phyloP scores from a whole-genome alignment of 2,797 vertebrate genomes.

The Danio kyathit region DNA sequence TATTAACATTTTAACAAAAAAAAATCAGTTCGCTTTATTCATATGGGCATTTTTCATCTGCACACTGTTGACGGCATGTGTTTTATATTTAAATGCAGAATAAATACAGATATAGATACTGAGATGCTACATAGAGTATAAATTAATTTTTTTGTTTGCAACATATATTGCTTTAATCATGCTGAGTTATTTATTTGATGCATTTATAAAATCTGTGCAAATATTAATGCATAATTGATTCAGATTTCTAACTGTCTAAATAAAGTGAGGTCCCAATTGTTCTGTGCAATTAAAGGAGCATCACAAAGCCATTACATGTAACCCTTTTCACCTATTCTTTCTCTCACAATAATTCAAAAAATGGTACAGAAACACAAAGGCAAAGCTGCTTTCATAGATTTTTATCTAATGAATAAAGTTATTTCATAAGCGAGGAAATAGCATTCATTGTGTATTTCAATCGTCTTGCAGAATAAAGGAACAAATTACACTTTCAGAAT shows the following conservation, averaged over 20 bases:
- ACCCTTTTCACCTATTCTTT: not conserved
- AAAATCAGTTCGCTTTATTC: too few species aligned
- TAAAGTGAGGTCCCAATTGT: not conserved
- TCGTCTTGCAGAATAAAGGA: not conserved
- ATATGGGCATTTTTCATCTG: not conserved
- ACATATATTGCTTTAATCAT: not conserved
- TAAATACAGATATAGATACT: not conserved
- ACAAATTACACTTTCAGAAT: not conserved
- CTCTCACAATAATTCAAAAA: constrained; percentile 3
- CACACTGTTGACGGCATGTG: not conserved
- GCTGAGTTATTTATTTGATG: not conserved
- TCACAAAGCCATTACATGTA: not conserved
- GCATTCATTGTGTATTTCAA: not conserved
- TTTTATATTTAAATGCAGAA: not conserved
- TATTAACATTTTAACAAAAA: too few species aligned
- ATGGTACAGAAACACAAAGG: not conserved
- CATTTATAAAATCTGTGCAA: not conserved
- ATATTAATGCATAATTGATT: not conserved
- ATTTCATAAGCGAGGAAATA: not conserved
- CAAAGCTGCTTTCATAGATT: not conserved
- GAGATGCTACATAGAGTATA: not conserved
- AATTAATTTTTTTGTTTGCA: not conserved
- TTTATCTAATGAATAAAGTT: not conserved
- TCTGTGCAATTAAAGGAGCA: not conserved
- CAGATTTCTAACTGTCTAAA: not conserved